phyloP scores from a whole-genome alignment of 53 echinoderm and acorn worm species.

The Actinopyga echinites region DNA sequence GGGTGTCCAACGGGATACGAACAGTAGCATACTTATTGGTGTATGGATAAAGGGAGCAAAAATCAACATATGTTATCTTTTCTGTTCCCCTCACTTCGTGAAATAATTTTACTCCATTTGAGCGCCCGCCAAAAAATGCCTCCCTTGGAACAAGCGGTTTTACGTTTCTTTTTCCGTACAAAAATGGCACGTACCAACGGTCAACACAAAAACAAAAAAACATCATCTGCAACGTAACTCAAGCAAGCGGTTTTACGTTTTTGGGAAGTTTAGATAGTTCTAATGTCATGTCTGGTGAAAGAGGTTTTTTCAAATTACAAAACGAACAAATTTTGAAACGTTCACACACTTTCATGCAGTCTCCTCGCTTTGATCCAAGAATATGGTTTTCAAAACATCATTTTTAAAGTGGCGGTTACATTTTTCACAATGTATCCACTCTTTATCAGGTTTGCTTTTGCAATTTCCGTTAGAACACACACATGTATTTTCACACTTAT shows the following conservation, averaged over 20 bases:
- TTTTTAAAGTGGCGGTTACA: no score
- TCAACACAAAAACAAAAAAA: no score
- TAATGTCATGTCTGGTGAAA: not conserved
- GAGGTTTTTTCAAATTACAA: not conserved
- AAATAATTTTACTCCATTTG: conserved; percentile 42
- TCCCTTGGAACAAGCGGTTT: conserved; percentile 28
- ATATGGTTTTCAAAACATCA: no score
- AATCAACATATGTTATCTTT: conserved; percentile 60
- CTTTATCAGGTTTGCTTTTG: no score
- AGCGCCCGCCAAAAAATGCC: conserved; percentile 55
- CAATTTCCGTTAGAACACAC: not conserved
- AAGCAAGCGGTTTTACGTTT: no score
- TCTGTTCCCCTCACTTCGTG: conserved; percentile 39
- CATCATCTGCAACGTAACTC: no score
- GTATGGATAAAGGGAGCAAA: conserved; percentile 63
- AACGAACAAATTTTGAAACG: not conserved
- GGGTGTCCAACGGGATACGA: conserved; percentile 56
- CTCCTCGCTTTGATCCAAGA: no score
- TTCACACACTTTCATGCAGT: not conserved
- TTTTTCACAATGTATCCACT: no score
- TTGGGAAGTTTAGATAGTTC: no score
- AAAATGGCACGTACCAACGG: no score
- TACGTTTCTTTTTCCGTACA: no score
- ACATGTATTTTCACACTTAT: conserved; percentile 2
- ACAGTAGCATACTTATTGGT: conserved; percentile 64